Evolutionary conservation across 2,888 invertebrate species (phyloP), one percentile per base, ranked within the genome.

Genomic region (Sinelater perroti): DNA sequence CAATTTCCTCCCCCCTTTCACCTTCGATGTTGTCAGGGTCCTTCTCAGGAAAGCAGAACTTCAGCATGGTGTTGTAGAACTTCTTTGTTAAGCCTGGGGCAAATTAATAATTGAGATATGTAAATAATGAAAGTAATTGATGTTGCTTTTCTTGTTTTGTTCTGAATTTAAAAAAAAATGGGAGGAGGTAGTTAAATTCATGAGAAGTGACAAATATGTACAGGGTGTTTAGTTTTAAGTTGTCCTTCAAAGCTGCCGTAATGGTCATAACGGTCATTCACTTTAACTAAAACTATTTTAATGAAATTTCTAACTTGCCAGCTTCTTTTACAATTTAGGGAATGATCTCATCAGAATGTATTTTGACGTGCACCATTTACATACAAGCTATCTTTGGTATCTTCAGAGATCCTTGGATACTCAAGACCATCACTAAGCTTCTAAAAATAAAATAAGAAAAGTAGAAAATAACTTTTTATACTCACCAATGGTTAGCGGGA

Each of bases 1-100:
- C 87, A 1, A 87, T 84, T 51, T 84, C 84, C 64, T 85, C 85
- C 2, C 84, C 83, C 17, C 74, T 59, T 54, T 81, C 81, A 1
- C 80, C 83, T 71, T 94, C 93, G 57, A 90, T 88, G 17, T 89
- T 87, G 70, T 95, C 94, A 0, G 91, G 89, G 76, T 93, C 93
- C 62, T 95, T 87, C 78, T 95, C 96, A 1, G 97, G 96, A 77
- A 99, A 99, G 78, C 97, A 97, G 79, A 97, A 99, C 78, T 92
- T 93, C 71, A 98, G 84, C 91, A 99, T 95, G 33, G 95, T 96
- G 75, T 93, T 93, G 82, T 94, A 99, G 80, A 97, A 96, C 76
- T 95, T 94, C 78, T 97, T 95, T 0, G 97, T 97, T 51, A 97
- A 81, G 64, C 91, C 87, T 88, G 60, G 16, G 68, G 60, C 18